These are phyloP conservation scores for Halcyon malimbica DNA, from an alignment of 2,113 vertebrate genomes.

Conservation along the genomic window DNA sequence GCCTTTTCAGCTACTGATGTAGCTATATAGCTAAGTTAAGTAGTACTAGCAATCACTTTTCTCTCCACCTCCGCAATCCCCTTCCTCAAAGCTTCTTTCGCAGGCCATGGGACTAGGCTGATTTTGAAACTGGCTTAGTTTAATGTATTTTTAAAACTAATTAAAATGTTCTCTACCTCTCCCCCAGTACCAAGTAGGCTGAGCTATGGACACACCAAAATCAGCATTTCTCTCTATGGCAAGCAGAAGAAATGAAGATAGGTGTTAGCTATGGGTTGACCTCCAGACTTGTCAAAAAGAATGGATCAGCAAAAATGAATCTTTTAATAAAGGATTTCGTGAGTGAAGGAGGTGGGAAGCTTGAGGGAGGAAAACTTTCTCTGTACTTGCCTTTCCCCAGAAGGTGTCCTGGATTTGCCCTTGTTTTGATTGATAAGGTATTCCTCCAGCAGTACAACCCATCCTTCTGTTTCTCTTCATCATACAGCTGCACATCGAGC, in stretches of 20 bases:
- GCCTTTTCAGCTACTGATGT: background rate
- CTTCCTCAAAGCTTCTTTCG: background rate
- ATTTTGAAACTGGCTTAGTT: background rate
- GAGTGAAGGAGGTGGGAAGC: background rate
- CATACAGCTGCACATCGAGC: background rate
- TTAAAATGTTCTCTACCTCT: background rate
- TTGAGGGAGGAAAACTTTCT: background rate
- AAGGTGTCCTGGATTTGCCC: slow-evolving; percentile 34
- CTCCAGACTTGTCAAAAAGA: background rate
- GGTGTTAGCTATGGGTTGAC: background rate
- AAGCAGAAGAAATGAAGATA: background rate
- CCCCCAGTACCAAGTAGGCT: background rate
- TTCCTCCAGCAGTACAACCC: slow-evolving; percentile 49
- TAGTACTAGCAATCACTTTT: background rate
- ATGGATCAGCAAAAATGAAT: background rate
- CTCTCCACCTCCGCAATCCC: background rate
- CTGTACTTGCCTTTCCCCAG: slow-evolving; percentile 1
- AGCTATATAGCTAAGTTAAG: background rate
- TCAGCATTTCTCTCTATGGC: background rate
- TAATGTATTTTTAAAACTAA: background rate
- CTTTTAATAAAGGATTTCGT: background rate
- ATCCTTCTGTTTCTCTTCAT: slow-evolving; percentile 47
- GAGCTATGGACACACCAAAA: background rate
- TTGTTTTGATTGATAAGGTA: slow-evolving; percentile 60
- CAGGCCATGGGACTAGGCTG: background rate